Evolutionary conservation across 2,888 invertebrate species (phyloP).

Genomic region (Spilosoma lubricipeda): DNA sequence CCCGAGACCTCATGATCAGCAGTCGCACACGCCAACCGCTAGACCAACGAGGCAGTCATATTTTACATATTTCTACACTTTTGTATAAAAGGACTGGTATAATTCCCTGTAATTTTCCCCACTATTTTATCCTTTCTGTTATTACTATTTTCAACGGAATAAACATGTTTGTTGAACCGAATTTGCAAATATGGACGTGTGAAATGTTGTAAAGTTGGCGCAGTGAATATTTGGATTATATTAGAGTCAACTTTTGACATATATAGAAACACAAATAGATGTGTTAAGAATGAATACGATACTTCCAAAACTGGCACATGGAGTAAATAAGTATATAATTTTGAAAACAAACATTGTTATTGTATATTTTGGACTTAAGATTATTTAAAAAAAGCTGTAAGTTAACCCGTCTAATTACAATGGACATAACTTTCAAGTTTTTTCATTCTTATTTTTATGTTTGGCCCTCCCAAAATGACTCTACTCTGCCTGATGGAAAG

Average conservation of each 20-base stretch:
- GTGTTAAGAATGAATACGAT: background rate
- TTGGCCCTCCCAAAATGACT: too few species aligned
- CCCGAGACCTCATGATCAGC: too few species aligned
- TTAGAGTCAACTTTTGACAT: background rate
- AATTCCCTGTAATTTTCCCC: background rate
- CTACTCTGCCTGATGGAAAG: too few species aligned
- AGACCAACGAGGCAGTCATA: too few species aligned
- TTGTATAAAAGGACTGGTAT: background rate
- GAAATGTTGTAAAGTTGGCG: slow-evolving; percentile 23
- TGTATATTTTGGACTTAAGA: background rate
- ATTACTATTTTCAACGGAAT: slow-evolving; percentile 3
- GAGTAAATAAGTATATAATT: background rate
- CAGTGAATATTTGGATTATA: slow-evolving; percentile 1
- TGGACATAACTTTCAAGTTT: too few species aligned
- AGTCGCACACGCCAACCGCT: too few species aligned
- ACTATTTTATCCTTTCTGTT: background rate
- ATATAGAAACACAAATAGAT: background rate
- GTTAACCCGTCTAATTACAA: background rate
- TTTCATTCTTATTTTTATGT: too few species aligned
- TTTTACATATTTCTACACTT: background rate
- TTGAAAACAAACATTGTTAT: background rate
- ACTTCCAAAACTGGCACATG: background rate
- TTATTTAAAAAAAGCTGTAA: background rate
- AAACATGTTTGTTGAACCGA: slow-evolving; percentile 9
- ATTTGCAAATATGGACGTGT: slow-evolving; percentile 22